Percentiles rank a stretch among this genome's conserved stretches.
Conservation (phyloP, 2,888 invertebrate species). For the Azorinus chamasolen region DNA sequence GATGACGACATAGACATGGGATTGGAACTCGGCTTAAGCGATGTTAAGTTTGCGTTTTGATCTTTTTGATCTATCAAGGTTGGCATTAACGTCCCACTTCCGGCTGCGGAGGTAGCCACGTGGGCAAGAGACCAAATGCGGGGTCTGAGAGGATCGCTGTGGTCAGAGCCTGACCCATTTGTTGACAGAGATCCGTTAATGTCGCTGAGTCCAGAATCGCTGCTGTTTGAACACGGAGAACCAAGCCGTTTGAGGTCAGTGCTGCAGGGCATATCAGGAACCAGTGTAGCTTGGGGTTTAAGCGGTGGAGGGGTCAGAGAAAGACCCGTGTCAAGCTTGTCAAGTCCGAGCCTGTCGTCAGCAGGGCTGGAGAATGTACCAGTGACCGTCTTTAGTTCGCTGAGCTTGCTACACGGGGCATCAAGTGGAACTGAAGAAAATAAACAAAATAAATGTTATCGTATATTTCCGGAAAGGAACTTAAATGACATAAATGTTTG, state of each 20-base stretch:
- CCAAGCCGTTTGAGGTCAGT: conserved; percentile 74
- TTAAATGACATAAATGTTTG: no score
- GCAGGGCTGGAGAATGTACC: conserved; percentile 30
- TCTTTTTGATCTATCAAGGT: conserved; percentile 58
- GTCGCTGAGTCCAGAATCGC: conserved; percentile 81
- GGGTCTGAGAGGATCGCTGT: conserved; percentile 71
- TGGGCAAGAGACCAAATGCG: conserved; percentile 85
- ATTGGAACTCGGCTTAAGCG: conserved; percentile 60
- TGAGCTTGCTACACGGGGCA: background rate
- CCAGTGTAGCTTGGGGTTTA: conserved; percentile 57
- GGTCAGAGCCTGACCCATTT: conserved; percentile 65
- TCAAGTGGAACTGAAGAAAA: background rate
- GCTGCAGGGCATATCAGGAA: conserved; percentile 57
- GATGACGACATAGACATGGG: conserved; percentile 62
- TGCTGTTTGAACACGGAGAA: conserved; percentile 81
- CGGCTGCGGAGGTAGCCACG: conserved; percentile 82
- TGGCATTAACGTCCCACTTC: conserved; percentile 40
- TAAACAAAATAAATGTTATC: background rate
- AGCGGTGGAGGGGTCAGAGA: conserved; percentile 55
- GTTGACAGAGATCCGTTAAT: conserved; percentile 76
- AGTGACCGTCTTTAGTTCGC: conserved; percentile 44
- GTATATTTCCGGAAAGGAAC: no score
- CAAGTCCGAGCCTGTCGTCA: conserved; percentile 55
- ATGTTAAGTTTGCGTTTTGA: conserved; percentile 67
- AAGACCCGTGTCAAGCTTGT: conserved; percentile 49